These are phyloP conservation scores for Marasmarcha lunaedactyla DNA, from an alignment of 2,888 invertebrate genomes.

Conservation along the genomic window DNA sequence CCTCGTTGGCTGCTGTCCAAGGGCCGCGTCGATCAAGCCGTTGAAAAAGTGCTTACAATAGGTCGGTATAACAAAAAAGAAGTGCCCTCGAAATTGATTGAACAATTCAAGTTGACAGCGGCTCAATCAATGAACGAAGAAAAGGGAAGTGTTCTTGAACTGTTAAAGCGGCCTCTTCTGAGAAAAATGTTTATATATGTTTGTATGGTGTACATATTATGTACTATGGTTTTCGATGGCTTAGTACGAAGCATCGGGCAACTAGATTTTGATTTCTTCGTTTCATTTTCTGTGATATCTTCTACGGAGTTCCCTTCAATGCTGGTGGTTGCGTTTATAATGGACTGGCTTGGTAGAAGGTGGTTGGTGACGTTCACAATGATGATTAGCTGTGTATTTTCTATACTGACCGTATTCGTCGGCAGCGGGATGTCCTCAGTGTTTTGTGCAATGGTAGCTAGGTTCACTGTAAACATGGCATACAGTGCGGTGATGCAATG, in stretches of 20 bases:
- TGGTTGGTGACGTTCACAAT: slow-evolving; percentile 32
- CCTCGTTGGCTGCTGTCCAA: slow-evolving; percentile 39
- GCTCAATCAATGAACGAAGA: slow-evolving; percentile 20
- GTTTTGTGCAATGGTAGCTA: slow-evolving; percentile 31
- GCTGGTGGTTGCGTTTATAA: slow-evolving; percentile 30
- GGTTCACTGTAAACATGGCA: slow-evolving; percentile 37
- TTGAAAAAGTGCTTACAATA: slow-evolving; percentile 30
- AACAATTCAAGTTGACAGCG: slow-evolving; percentile 27
- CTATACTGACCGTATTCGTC: slow-evolving; percentile 27
- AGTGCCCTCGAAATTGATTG: slow-evolving; percentile 29
- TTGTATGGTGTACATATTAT: slow-evolving; percentile 34
- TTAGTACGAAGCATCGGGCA: slow-evolving; percentile 33
- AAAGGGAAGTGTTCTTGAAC: slow-evolving; percentile 24
- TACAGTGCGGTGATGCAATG: slow-evolving; percentile 32
- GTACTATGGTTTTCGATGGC: slow-evolving; percentile 33
- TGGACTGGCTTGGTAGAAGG: slow-evolving; percentile 37
- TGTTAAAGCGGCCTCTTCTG: slow-evolving; percentile 31
- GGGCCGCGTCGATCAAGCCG: slow-evolving; percentile 35
- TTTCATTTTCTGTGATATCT: slow-evolving; percentile 39
- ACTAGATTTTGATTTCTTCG: slow-evolving; percentile 34
- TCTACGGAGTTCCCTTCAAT: slow-evolving; percentile 38
- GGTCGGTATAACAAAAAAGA: slow-evolving; percentile 34
- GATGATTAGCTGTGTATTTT: slow-evolving; percentile 26
- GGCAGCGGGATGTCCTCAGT: slow-evolving; percentile 27
- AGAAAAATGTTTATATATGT: slow-evolving; percentile 30